A percentile compares a stretch with the other conserved stretches of the same genome.
Conservation (phyloP, 37 sponge, comb jelly and placozoan genomes). For the Aplysina aerophoba region DNA sequence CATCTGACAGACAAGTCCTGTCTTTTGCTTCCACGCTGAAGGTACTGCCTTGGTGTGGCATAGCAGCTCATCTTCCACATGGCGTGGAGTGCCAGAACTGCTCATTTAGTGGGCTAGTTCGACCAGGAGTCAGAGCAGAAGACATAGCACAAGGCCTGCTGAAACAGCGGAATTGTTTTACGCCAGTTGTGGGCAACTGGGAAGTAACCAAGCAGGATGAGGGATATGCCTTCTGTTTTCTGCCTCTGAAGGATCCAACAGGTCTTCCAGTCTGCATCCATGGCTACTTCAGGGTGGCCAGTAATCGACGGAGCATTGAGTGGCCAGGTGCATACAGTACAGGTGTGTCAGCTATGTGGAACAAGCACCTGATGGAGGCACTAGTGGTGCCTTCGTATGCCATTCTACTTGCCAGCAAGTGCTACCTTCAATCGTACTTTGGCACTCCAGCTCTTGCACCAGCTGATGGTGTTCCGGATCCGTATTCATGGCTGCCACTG, state of each 20-base stretch:
- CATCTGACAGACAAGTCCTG: background rate
- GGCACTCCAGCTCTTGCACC: slow-evolving; percentile 15
- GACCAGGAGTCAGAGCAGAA: too few species aligned
- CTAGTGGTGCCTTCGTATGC: slow-evolving; percentile 49
- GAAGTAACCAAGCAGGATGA: background rate
- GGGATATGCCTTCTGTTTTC: slow-evolving; percentile 80
- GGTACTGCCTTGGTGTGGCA: slow-evolving; percentile 69
- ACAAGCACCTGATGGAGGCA: slow-evolving; percentile 42
- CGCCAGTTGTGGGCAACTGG: background rate
- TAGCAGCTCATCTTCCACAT: slow-evolving; percentile 52
- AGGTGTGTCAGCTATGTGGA: slow-evolving; percentile 70
- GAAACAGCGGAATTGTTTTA: too few species aligned
- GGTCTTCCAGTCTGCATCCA: slow-evolving; percentile 71
- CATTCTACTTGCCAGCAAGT: slow-evolving; percentile 40
- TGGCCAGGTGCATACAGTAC: slow-evolving; percentile 72
- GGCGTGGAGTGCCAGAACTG: background rate
- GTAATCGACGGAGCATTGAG: slow-evolving; percentile 71
- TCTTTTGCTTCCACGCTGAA: slow-evolving; percentile 25
- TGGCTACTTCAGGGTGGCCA: slow-evolving; percentile 77
- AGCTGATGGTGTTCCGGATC: slow-evolving; percentile 25
- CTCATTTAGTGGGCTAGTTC: too few species aligned
- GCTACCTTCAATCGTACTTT: slow-evolving; percentile 11
- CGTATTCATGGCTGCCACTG: slow-evolving; percentile 62
- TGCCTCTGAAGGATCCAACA: slow-evolving; percentile 61
- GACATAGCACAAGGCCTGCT: too few species aligned